Percentiles rank a stretch among this genome's conserved stretches.
Evolutionary conservation across 2,888 invertebrate genomes (phyloP).

Genomic region (Leptinotarsa rubiginosa): DNA sequence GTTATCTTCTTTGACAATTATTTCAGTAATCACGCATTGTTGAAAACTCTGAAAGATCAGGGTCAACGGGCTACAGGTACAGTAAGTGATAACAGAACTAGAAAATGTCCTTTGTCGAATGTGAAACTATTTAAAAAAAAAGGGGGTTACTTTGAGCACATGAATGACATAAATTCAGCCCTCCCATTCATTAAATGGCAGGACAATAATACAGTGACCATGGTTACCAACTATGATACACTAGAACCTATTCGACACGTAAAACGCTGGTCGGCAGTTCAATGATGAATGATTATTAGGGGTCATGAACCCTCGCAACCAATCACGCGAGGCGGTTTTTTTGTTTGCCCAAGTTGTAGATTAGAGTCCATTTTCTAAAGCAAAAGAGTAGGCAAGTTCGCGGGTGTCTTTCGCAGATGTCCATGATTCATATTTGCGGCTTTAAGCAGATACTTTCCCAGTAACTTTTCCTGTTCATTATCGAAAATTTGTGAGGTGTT

Average conservation of each 20-base stretch:
- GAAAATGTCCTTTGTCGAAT: slow-evolving; percentile 13
- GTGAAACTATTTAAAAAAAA: slow-evolving; percentile 18
- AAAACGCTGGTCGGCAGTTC: slow-evolving; percentile 22
- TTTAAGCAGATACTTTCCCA: no score
- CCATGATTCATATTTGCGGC: no score
- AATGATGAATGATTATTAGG: no score
- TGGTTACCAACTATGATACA: slow-evolving; percentile 20
- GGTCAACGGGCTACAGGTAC: slow-evolving; percentile 24
- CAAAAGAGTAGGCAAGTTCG: no score
- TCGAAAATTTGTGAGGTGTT: no score
- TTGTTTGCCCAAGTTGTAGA: no score
- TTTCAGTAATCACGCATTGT: slow-evolving; percentile 9
- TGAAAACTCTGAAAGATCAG: slow-evolving; percentile 26
- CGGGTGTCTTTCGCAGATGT: no score
- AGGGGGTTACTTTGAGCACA: slow-evolving; percentile 20
- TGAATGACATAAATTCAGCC: slow-evolving; percentile 21
- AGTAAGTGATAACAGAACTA: slow-evolving; percentile 22
- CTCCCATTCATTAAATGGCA: slow-evolving; percentile 29
- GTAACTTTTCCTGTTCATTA: no score
- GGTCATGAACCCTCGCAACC: no score
- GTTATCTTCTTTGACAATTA: slow-evolving; percentile 18
- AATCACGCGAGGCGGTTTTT: no score
- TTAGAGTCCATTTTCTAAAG: no score
- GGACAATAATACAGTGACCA: slow-evolving; percentile 27
- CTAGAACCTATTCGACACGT: slow-evolving; percentile 17